These are phyloP conservation scores for Dromococcyx pavoninus DNA, from an alignment of 2,797 vertebrate species.

Conservation along the genomic window DNA sequence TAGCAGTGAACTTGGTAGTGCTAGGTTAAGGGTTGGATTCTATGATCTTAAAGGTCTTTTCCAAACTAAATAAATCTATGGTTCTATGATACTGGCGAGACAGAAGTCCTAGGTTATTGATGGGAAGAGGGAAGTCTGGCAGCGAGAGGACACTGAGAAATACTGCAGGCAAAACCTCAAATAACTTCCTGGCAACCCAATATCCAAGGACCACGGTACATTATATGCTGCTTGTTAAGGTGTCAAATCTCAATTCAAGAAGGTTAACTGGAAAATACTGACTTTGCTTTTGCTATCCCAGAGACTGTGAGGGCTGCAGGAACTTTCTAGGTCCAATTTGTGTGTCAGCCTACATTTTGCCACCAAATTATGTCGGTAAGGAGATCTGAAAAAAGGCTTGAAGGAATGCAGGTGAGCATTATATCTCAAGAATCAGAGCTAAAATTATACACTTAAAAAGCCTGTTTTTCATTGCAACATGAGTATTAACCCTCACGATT, in stretches of 20 bases:
- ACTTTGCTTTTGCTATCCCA: not conserved
- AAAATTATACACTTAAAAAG: not conserved
- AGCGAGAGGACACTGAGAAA: not conserved
- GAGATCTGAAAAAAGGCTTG: not conserved
- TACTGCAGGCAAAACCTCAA: not conserved
- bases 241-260: not conserved
- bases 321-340: not conserved
- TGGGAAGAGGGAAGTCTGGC: not conserved
- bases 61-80: too few relatives aligned
- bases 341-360: not conserved
- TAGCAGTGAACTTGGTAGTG: too few relatives aligned
- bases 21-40: too few relatives aligned
- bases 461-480: not conserved
- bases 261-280: not conserved
- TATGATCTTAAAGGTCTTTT: too few relatives aligned
- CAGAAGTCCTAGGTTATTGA: not conserved
- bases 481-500: not conserved
- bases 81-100: not conserved
- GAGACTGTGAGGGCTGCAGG: not conserved
- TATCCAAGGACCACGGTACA: not conserved
- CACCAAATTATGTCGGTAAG: not conserved
- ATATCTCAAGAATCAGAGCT: not conserved
- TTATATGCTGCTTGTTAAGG: not conserved
- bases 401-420: not conserved
- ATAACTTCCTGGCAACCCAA: not conserved